Percentiles rank a stretch among this genome's conserved stretches.
Evolutionary conservation across 2,113 vertebrate species (phyloP).

Genomic region (Xenopus borealis): DNA sequence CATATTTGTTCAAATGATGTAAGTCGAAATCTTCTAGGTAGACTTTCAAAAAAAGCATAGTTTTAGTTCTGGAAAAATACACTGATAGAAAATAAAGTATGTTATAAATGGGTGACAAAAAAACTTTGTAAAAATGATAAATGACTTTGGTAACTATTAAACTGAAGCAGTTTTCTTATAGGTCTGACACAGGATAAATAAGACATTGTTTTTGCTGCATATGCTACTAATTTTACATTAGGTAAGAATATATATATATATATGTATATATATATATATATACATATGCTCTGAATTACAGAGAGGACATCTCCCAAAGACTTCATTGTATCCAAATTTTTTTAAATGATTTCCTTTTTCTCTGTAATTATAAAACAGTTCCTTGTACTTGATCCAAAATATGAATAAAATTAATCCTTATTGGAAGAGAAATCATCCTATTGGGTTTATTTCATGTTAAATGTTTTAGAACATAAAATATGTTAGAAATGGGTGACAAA

Average conservation of each 20-base stretch:
- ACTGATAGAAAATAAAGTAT: conserved; percentile 53
- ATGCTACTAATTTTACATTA: conserved; percentile 24
- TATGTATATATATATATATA: too few species aligned
- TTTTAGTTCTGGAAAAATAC: conserved; percentile 67
- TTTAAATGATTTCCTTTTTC: too few species aligned
- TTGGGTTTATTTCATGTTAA: too few species aligned
- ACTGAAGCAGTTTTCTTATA: conserved; percentile 27
- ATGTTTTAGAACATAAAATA: conserved; percentile 58
- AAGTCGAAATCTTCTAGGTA: conserved; percentile 71
- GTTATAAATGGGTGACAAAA: conserved; percentile 44
- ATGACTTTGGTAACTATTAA: conserved; percentile 40
- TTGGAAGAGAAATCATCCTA: too few species aligned
- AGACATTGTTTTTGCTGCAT: not conserved
- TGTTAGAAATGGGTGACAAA: conserved; percentile 44
- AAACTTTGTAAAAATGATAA: conserved; percentile 44
- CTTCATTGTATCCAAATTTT: too few species aligned
- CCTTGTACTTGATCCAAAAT: too few species aligned
- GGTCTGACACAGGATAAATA: conserved; percentile 9
- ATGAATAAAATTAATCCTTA: too few species aligned
- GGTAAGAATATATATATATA: not conserved
- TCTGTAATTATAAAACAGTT: too few species aligned
- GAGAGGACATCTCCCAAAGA: too few species aligned
- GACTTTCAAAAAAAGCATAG: conserved; percentile 57
- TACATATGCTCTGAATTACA: too few species aligned
- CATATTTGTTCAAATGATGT: conserved; percentile 92